phyloP scores from a whole-genome alignment of 2,113 vertebrate species.

The Rattus rattus region DNA sequence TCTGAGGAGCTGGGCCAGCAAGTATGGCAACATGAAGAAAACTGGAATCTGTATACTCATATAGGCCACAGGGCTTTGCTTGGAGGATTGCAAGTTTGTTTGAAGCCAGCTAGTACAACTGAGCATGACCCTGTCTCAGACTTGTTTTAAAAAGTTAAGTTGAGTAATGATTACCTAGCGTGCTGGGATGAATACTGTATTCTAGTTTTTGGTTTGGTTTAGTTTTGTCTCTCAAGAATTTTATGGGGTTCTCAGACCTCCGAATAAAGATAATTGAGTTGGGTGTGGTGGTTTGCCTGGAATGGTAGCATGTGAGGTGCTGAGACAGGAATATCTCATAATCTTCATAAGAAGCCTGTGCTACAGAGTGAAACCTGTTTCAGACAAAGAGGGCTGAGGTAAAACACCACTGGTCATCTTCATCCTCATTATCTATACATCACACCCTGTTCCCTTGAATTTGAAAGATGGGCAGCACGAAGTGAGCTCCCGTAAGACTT shows the following conservation, averaged over 20 bases:
- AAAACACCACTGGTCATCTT: not conserved
- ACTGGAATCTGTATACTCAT: slow-evolving; percentile 12
- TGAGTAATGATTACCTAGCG: not conserved
- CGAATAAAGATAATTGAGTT: slow-evolving; percentile 37
- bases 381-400: not conserved
- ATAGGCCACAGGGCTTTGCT: not conserved
- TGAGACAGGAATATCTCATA: not conserved
- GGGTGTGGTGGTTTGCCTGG: not conserved
- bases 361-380: not conserved
- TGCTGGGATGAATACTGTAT: not conserved
- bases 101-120: not conserved
- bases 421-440: not conserved
- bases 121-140: not conserved
- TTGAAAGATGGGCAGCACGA: not conserved
- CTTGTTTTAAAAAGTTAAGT: not conserved
- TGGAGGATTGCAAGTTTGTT: not conserved
- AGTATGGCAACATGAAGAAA: not conserved
- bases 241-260: not conserved
- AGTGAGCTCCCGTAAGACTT: not conserved
- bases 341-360: not conserved
- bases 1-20: not conserved
- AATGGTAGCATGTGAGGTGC: not conserved
- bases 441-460: not conserved
- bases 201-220: not conserved
- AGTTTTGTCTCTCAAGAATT: not conserved